phyloP scores from a whole-genome alignment of 2,888 invertebrate genomes.

The Cataglyphis rosenhaueri region DNA sequence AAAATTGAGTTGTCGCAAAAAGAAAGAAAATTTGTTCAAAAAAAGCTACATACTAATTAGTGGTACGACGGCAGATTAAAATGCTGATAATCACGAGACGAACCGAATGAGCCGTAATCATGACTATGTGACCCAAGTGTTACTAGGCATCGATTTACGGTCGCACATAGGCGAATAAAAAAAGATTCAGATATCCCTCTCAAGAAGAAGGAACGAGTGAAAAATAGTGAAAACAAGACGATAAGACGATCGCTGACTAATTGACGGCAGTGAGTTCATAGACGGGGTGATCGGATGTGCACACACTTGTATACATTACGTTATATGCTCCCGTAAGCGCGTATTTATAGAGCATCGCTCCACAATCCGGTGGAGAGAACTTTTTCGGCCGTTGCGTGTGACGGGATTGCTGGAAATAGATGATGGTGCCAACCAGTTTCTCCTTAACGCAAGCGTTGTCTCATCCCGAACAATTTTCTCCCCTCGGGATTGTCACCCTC shows the following conservation, averaged over 20 bases:
- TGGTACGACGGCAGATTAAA: neutral
- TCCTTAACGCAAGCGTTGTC: neutral
- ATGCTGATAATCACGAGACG: conserved; percentile 14
- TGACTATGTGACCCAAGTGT: conserved; percentile 34
- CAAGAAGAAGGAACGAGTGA: neutral
- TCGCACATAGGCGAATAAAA: conserved; percentile 29
- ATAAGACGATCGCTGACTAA: conserved; percentile 59
- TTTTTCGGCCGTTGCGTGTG: conserved; percentile 64
- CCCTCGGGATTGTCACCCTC: neutral
- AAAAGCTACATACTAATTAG: conserved; percentile 11
- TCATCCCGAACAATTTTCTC: neutral
- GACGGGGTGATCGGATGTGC: conserved; percentile 37
- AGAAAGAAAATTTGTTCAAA: neutral
- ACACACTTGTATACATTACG: conserved; percentile 50
- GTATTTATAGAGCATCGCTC: conserved; percentile 68
- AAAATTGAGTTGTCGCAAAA: neutral
- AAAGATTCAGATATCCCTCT: conserved; percentile 5
- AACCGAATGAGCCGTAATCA: conserved; percentile 16
- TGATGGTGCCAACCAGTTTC: conserved; percentile 33
- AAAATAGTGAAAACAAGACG: conserved; percentile 25
- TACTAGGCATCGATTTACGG: conserved; percentile 12
- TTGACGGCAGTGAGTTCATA: conserved; percentile 59
- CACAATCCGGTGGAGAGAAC: conserved; percentile 50
- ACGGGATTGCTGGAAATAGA: conserved; percentile 69
- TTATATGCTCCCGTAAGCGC: conserved; percentile 61